Conservation (phyloP, 2,888 invertebrate genomes). For the Dioctria linearis region DNA sequence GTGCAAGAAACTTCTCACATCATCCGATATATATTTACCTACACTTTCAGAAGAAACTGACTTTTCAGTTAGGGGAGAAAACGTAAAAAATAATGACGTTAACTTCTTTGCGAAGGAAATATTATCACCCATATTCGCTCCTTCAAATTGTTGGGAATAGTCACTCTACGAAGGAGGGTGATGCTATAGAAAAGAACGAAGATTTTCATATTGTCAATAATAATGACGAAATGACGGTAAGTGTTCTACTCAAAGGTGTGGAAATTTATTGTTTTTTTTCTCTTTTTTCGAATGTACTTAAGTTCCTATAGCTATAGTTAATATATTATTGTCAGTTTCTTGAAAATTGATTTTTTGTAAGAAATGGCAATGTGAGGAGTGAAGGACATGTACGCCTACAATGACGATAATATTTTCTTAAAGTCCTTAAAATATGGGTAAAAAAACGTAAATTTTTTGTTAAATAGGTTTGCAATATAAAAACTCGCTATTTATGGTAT, state of each 20-base stretch:
- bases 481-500: too few relatives aligned
- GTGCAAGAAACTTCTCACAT: slow-evolving; percentile 12
- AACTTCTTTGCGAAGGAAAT: slow-evolving; percentile 26
- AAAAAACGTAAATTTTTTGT: too few relatives aligned
- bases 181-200: background rate
- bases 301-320: too few relatives aligned
- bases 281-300: too few relatives aligned
- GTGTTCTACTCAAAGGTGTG: slow-evolving; percentile 13
- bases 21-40: too few relatives aligned
- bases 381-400: too few relatives aligned
- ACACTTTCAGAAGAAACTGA: slow-evolving; percentile 25
- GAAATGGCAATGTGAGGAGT: too few relatives aligned
- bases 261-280: slow-evolving; percentile 3
- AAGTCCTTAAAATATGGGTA: too few relatives aligned
- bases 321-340: too few relatives aligned
- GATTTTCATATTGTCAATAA: slow-evolving; percentile 15
- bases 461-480: too few relatives aligned
- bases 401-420: too few relatives aligned
- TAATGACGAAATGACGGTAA: slow-evolving; percentile 11
- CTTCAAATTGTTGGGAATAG: background rate
- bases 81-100: slow-evolving; percentile 43
- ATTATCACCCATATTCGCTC: background rate
- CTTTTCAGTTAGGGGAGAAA: slow-evolving; percentile 32
- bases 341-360: too few relatives aligned
- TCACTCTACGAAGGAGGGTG: background rate